phyloP scores from a whole-genome alignment of 2,797 vertebrate species.

The Somateria mollissima region DNA sequence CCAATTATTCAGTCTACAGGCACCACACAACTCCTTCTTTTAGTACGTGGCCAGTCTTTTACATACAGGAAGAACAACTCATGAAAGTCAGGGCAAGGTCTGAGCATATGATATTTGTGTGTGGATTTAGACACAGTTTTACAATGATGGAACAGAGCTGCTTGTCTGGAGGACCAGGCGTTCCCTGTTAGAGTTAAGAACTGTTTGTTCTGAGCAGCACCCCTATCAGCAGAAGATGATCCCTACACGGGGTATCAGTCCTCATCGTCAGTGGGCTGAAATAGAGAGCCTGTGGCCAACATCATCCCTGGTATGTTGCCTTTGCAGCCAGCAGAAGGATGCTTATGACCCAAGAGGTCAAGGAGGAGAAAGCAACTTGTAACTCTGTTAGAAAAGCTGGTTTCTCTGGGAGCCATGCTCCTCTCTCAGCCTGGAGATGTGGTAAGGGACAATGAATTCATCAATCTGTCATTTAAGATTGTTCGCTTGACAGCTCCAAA shows the following conservation, averaged over 20 bases:
- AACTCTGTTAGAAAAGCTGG: not conserved
- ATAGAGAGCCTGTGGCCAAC: not conserved
- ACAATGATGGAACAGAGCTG: not conserved
- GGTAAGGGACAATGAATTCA: constrained; percentile 53
- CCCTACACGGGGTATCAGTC: not conserved
- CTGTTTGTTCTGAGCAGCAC: not conserved
- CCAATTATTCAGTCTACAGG: not conserved
- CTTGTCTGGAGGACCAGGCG: not conserved
- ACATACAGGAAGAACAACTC: not conserved
- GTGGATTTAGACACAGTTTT: not conserved
- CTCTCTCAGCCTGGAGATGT: not conserved
- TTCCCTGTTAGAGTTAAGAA: not conserved
- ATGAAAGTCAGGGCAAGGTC: not conserved
- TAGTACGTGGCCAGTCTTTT: not conserved
- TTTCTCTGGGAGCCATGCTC: not conserved
- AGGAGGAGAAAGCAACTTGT: not conserved
- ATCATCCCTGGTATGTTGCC: not conserved
- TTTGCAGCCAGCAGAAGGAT: not conserved
- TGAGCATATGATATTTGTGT: not conserved
- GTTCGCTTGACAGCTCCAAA: constrained; percentile 70
- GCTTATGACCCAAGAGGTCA: not conserved
- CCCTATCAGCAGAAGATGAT: not conserved
- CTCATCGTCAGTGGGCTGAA: accelerated
- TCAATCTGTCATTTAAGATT: constrained; percentile 69
- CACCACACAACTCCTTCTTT: not conserved